Percentiles rank a stretch among this genome's conserved stretches.
Conservation (phyloP, 2,113 vertebrate genomes). For the Pelmatolapia mariae region DNA sequence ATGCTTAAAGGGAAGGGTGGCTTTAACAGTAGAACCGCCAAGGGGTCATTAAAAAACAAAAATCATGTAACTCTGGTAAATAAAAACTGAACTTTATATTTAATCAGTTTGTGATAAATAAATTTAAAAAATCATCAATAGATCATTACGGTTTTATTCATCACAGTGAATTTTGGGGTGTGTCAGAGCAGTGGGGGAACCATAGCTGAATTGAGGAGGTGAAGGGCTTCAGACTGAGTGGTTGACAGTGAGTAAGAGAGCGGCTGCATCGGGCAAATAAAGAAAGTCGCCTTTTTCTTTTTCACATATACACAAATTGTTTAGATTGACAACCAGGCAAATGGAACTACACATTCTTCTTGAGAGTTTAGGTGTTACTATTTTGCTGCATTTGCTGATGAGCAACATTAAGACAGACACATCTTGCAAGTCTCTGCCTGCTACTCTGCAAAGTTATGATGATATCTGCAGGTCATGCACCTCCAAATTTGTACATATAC, state of each 20-base stretch:
- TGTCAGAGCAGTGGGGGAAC: neutral
- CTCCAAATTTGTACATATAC: constrained; percentile 19
- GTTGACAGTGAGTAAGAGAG: neutral
- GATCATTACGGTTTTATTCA: neutral
- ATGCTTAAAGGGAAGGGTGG: neutral
- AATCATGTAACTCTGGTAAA: neutral
- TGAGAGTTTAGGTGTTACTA: neutral
- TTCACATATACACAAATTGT: neutral
- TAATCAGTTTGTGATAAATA: neutral
- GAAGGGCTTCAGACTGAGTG: neutral
- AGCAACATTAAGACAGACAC: neutral
- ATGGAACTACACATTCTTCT: neutral
- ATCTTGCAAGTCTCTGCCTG: neutral
- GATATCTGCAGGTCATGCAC: neutral
- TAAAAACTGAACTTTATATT: neutral
- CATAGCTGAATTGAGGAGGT: neutral
- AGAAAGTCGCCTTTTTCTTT: neutral
- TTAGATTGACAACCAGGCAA: neutral
- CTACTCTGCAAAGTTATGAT: neutral
- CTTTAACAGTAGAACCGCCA: neutral
- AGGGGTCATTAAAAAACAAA: neutral
- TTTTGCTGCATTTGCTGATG: neutral
- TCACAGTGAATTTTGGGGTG: neutral
- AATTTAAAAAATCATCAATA: neutral
- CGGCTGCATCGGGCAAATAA: neutral